Percentiles rank a stretch among this genome's conserved stretches.
phyloP scores from a whole-genome alignment of 2,113 vertebrate genomes.

The Oplegnathus fasciatus region DNA sequence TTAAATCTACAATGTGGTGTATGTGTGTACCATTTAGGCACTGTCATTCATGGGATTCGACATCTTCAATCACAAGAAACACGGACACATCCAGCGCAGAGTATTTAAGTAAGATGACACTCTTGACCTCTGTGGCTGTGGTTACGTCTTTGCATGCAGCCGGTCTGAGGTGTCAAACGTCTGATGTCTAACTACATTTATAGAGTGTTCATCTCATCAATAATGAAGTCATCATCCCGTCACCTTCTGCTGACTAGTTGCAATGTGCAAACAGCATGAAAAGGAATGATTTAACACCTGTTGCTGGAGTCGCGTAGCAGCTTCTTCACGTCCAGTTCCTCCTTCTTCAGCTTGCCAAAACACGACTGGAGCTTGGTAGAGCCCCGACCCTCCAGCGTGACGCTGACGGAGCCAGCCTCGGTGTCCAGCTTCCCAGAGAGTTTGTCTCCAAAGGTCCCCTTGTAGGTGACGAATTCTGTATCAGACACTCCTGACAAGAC shows the following conservation, averaged over 20 bases:
- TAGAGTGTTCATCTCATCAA: background rate
- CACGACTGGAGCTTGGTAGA: conserved; percentile 85
- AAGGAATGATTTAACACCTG: conserved; percentile 81
- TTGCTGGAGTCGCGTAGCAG: conserved; percentile 84
- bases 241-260: background rate
- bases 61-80: background rate
- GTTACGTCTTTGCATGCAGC: background rate
- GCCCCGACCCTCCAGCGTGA: conserved; percentile 80
- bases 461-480: conserved; percentile 88
- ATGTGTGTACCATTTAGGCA: background rate
- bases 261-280: background rate
- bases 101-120: background rate
- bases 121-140: background rate
- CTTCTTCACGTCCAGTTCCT: conserved; percentile 89
- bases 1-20: background rate
- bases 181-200: conserved; percentile 16
- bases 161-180: background rate
- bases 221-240: background rate
- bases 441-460: conserved; percentile 82
- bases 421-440: conserved; percentile 80
- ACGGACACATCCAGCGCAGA: background rate
- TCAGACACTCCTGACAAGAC: conserved; percentile 85
- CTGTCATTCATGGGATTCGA: background rate
- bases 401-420: conserved; percentile 63
- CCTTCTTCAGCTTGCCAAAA: conserved; percentile 90